Evolutionary conservation across 2,888 invertebrate genomes (phyloP), one percentile per base, ranked within the genome.

Genomic region (Carpatolechia fugitivella): DNA sequence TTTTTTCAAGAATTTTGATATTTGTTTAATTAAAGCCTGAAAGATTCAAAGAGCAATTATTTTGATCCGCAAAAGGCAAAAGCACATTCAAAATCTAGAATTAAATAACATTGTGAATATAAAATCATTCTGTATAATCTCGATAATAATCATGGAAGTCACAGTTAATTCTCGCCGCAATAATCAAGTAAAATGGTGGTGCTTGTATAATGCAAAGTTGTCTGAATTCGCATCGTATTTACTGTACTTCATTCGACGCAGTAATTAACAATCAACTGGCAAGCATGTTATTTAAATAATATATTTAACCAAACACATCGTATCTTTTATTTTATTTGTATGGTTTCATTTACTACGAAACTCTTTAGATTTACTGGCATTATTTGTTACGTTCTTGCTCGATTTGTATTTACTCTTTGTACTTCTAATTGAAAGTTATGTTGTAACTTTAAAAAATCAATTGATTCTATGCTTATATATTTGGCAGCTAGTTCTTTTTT

Each of bases 121-220:
- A 11, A 33, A 33, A 33, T 11, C 44, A 24, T n/a, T 11, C 44
- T 44, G 44, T 44, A 44, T 24, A 44, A 44, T 44, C 29, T 41
- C 29, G 6, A 16, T 36, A 50, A 38, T 50, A 38, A 50, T 29
- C 50, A 50, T 16, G 11, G 38, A 11, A 38, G 38, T 36, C 53
- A 40, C 54, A 44, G 38, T 54, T 57, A 54, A 57, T 54, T 35
- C 54, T 18, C 36, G 31, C 44, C 56, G 35, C 40, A 31, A 51
- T 51, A 57, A 57, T 57, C 54, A 54, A 40, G 54, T 51, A 40
- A 54, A 57, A 38, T 47, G 50, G 54, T 11, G 31, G 16, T 11
- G 16, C 24, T 33, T 51, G 38, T 57, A 54, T 54, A 57, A 54
- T 16, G 56, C 36, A 38, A 40, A 49, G 46, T 30, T 18, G 46